A percentile compares a stretch with the other conserved stretches of the same genome.
Evolutionary conservation across 1,140 invertebrate genomes (phyloP).

Genomic region (Ridgeia piscesae): DNA sequence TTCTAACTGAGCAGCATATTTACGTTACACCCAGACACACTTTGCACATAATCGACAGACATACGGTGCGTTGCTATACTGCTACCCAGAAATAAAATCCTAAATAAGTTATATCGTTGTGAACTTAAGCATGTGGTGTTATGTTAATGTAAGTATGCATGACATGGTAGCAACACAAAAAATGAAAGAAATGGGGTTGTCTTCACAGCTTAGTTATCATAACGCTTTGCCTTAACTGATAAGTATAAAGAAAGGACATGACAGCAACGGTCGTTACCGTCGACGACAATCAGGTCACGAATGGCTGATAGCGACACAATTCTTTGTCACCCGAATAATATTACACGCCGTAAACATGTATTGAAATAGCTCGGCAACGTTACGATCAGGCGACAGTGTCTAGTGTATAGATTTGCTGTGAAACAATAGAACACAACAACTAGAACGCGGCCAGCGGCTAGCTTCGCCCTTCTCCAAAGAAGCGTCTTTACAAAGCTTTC

Average conservation of each 20-base stretch:
- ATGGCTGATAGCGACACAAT: background rate
- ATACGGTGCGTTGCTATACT: background rate
- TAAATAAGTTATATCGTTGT: constrained; percentile 2
- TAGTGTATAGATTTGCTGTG: background rate
- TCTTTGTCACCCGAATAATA: background rate
- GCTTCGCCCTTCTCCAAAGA: background rate
- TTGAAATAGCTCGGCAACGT: background rate
- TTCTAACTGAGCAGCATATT: background rate
- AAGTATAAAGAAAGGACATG: background rate
- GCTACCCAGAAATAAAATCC: background rate
- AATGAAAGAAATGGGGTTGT: background rate
- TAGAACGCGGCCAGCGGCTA: background rate
- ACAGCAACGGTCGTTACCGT: background rate
- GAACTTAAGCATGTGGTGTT: background rate
- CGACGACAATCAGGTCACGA: background rate
- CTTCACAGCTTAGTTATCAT: background rate
- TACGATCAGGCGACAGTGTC: background rate
- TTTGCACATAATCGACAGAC: background rate
- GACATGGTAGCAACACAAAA: constrained; percentile 1
- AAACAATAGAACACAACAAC: background rate
- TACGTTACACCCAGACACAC: background rate
- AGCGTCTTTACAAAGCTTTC: background rate
- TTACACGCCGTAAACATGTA: background rate
- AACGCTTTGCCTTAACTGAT: background rate
- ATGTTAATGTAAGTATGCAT: background rate